Conservation (phyloP, 1,140 invertebrate species). For the Pseudomyrmex cubaensis region DNA sequence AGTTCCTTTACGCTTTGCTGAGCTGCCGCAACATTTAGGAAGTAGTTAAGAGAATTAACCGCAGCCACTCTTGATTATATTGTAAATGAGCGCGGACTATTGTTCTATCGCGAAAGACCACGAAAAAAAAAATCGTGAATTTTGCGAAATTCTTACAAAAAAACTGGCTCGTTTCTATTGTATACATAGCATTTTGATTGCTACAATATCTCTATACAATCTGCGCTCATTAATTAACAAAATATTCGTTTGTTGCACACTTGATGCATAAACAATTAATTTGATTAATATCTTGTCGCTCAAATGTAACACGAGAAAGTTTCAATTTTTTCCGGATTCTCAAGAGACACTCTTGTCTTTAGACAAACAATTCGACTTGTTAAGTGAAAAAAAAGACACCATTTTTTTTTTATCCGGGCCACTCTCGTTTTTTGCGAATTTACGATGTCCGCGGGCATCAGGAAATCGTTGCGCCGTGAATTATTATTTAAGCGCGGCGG, state of each 20-base stretch:
- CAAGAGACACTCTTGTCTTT: neutral
- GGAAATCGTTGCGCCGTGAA: conserved; percentile 60
- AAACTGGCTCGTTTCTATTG: neutral
- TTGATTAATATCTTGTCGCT: too few species aligned
- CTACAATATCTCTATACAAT: neutral
- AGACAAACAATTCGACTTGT: neutral
- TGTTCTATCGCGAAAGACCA: conserved; percentile 60
- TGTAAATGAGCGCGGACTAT: conserved; percentile 38
- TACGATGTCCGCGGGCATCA: neutral
- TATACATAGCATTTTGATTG: neutral
- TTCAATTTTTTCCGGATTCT: neutral
- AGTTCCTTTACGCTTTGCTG: conserved; percentile 45
- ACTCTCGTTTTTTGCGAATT: conserved; percentile 31
- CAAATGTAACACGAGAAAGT: neutral
- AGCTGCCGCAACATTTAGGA: conserved; percentile 35
- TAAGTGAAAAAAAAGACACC: neutral
- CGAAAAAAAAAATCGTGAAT: conserved; percentile 30
- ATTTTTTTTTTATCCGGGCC: conserved; percentile 9
- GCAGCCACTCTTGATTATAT: conserved; percentile 12
- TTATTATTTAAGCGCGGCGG: conserved; percentile 69
- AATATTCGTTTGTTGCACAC: neutral
- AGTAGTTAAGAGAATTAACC: conserved; percentile 58
- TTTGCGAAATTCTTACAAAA: neutral
- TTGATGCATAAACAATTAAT: neutral
- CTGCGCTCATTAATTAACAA: neutral